Evolutionary conservation across 2,888 invertebrate genomes (phyloP), one percentile per base, ranked within the genome.

Genomic region (Macaria liturata): DNA sequence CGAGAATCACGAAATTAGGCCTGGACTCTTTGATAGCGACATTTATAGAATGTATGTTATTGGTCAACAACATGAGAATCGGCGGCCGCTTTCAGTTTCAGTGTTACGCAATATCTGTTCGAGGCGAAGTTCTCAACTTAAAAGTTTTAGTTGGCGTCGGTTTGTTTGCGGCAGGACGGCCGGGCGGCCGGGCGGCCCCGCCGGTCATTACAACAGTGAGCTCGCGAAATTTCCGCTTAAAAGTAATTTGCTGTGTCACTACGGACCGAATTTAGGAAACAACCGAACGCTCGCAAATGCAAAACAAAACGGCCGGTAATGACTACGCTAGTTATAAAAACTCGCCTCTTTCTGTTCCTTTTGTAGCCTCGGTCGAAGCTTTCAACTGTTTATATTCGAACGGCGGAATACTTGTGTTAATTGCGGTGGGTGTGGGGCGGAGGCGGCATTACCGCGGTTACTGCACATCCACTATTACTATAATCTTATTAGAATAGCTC

Each of bases 171-270:
- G 83, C 70, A 60, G 58, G 65, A 69, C 66, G 66, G 20, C 20
- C 20, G 20, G 20, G 85, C 68, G 83, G 83, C 70, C 60, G 58
- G 65, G 69, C 66, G 66, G 69, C 55, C 55, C 57, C 48, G 49
- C 57, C 72, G 81, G 81, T 80, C 86, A 85, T 88, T 86, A 87
- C 81, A 76, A 76, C 81, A 74, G 80, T 84, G 85, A 85, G 76
- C 76, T 69, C 72, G 86, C 84, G 76, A 81, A 85, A 67, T 70
- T 70, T 74, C 72, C 72, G 74, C 71, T 76, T 71, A 74, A 83
- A 87, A 88, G 86, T 88, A 87, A 88, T 88, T 88, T 85, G 86
- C 84, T 80, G 76, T 80, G 84, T 88, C 88, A 87, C 85, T 76
- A 70, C 73, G 74, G 69, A 64, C 72, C 64, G 72, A 77, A 77